These are phyloP conservation scores for Odontocerum albicorne DNA, from an alignment of 2,888 invertebrate species.

Conservation along the genomic window DNA sequence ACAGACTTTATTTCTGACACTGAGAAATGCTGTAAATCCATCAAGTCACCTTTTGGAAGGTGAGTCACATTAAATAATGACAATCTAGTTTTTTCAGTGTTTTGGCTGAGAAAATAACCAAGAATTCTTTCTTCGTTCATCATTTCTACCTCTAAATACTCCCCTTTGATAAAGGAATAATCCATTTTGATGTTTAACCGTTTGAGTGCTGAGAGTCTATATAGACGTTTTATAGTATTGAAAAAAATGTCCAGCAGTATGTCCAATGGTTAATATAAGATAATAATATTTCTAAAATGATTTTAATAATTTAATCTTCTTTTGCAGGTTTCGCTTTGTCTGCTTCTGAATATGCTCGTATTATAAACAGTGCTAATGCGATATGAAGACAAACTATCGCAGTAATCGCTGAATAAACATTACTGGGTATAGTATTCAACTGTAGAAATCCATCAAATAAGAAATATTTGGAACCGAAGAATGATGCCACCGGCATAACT, in stretches of 20 bases:
- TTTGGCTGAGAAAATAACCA: slow-evolving; percentile 53
- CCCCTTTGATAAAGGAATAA: slow-evolving; percentile 53
- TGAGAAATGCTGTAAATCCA: slow-evolving; percentile 49
- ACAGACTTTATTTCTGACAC: slow-evolving; percentile 51
- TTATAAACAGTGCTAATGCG: slow-evolving; percentile 77
- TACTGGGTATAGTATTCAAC: slow-evolving; percentile 62
- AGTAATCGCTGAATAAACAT: slow-evolving; percentile 77
- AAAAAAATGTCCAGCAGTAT: neutral
- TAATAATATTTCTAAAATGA: neutral
- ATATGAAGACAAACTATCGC: slow-evolving; percentile 75
- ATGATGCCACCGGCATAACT: slow-evolving; percentile 72
- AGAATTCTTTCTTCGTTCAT: slow-evolving; percentile 50
- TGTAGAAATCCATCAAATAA: slow-evolving; percentile 68
- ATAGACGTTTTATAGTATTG: slow-evolving; percentile 3
- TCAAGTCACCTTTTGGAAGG: slow-evolving; percentile 43
- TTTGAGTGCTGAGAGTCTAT: no score
- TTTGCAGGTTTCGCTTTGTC: slow-evolving; percentile 52
- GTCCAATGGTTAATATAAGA: neutral
- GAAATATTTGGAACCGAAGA: slow-evolving; percentile 69
- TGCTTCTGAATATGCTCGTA: slow-evolving; percentile 69
- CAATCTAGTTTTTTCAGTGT: slow-evolving; percentile 52
- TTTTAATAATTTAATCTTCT: slow-evolving; percentile 46
- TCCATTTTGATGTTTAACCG: slow-evolving; percentile 46
- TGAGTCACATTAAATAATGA: slow-evolving; percentile 52
- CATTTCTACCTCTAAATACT: slow-evolving; percentile 53